Percentiles rank a stretch among this genome's conserved stretches.
Conservation (phyloP, 2,113 vertebrate genomes). For the Pampusana beccarii region DNA sequence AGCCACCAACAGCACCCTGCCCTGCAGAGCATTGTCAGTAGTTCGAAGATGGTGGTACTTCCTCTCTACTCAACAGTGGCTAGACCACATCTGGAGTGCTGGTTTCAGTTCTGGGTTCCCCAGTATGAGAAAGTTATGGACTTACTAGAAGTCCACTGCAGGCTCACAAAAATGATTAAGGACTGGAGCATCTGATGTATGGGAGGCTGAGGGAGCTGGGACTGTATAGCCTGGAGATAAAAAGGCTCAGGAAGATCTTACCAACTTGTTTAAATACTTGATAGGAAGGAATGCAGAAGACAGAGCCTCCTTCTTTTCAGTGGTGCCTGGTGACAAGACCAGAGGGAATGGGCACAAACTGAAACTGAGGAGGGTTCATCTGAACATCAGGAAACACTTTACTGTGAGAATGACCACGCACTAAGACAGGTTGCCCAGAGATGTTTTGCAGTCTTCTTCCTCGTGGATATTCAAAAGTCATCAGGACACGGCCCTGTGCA, state of each 20-base stretch:
- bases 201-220: background rate
- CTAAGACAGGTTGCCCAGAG: background rate
- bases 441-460: background rate
- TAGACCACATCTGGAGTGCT: background rate
- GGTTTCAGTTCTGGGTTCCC: background rate
- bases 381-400: background rate
- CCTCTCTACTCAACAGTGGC: no score
- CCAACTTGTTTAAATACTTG: background rate
- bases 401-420: background rate
- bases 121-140: accelerated
- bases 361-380: background rate
- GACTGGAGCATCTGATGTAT: background rate
- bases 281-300: background rate
- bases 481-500: background rate
- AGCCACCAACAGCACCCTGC: background rate
- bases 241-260: background rate
- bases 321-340: background rate
- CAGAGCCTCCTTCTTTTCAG: background rate
- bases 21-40: background rate
- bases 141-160: background rate
- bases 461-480: background rate
- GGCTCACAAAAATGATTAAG: background rate
- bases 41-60: background rate
- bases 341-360: background rate
- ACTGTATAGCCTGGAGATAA: background rate